Base-by-base conservation (phyloP, 2,888 invertebrate species). In the Tuberolachnus salignus region DNA sequence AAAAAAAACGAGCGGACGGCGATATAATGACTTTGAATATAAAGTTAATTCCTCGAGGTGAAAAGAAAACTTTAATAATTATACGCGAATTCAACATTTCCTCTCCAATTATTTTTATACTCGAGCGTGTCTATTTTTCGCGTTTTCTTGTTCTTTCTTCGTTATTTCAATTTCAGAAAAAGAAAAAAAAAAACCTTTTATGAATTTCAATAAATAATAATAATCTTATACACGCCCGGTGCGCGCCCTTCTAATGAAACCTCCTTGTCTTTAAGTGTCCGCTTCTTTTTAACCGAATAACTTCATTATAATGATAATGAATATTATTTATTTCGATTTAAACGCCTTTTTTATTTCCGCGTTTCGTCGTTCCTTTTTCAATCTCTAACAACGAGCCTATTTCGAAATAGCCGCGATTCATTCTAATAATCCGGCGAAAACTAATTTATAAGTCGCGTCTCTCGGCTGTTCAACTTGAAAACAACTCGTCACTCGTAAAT, bases 21-120 rank as follows among this genome's bases (percentile, higher is more conserved):
- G 49, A 63, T 34, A 26, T 49, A 72, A 72, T 59, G 73, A 63
- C 21, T 72, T 57, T 19, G 21, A 63, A 51, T 19, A n/a, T 14
- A 6, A 73, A 73, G 44, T 46, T 46, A 26, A 57, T 71, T 71
- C 16, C 11, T 23, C 8, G 34, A n/a, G 53, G 26, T 42, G 34
- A 53, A 64, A 73, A 64, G 42, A 64, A 53, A 42, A 53, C 63
- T 42, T 64, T 42, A 49, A 61, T 72, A 59, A 72, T 59, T 59
- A 59, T 71, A 57, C 42, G 14, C 21, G 14, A 53, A 21, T 23
- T 23, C 49, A 23, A 49, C 49, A 23, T 42, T 55, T 55, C 21
- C 8, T 10, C 14, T 34, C 63, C 46, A 63, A 63, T 51, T 63
- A 63, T 73, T 71, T 42, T 63, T 53, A 53, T 19, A 73, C 63